Percentiles rank a stretch among this genome's conserved stretches.
Evolutionary conservation across 2,113 vertebrate genomes (phyloP).

Genomic region (zebrafish (Danio rerio)): DNA sequence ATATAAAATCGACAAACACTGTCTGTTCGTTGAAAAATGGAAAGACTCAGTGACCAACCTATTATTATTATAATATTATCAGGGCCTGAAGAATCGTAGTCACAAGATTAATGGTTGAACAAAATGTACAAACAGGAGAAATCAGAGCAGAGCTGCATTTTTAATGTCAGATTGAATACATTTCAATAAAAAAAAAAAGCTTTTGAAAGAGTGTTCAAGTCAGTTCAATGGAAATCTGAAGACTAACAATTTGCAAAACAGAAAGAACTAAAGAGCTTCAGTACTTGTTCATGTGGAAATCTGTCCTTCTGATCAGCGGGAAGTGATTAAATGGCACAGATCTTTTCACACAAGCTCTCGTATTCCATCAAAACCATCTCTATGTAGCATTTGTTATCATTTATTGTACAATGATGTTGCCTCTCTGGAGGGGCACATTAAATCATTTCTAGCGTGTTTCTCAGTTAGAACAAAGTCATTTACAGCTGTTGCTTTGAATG

Average conservation of each 20-base stretch:
- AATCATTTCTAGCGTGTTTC: background rate
- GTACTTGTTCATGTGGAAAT: background rate
- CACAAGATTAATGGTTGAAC: background rate
- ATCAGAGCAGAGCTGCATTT: background rate
- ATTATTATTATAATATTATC: too few species aligned
- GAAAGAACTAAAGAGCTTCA: background rate
- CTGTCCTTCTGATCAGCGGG: background rate
- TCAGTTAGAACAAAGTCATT: background rate
- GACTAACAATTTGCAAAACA: background rate
- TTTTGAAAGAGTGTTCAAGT: background rate
- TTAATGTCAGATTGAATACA: background rate
- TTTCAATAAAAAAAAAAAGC: background rate
- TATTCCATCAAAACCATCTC: background rate
- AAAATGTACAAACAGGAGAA: background rate
- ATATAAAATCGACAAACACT: background rate
- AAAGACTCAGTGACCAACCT: background rate
- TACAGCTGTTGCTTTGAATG: conserved; percentile 11
- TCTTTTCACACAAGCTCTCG: background rate
- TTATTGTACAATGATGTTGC: background rate
- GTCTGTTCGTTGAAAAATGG: background rate
- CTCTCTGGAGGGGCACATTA: background rate
- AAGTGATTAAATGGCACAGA: background rate
- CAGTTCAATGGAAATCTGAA: background rate
- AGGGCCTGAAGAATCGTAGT: background rate
- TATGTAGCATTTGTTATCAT: background rate